A percentile compares a stretch with the other conserved stretches of the same genome.
Conservation (phyloP, 2,113 vertebrate genomes). For the Emydura subglobosa region DNA sequence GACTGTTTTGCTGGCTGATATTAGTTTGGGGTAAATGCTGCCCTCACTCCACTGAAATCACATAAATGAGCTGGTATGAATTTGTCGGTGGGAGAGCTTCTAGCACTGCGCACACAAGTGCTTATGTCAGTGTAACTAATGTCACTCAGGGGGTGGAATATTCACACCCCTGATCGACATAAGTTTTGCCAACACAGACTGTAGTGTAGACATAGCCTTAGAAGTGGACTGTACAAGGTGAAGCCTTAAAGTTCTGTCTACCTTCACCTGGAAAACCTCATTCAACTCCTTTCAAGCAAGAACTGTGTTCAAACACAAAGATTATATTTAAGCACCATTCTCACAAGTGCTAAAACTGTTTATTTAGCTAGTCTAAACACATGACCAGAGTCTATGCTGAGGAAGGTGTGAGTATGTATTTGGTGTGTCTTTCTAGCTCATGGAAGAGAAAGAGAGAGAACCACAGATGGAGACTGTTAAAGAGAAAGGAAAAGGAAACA, state of each 20-base stretch:
- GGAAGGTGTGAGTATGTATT: background rate
- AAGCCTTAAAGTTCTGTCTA: background rate
- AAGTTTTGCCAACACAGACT: too few relatives aligned
- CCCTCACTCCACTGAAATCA: background rate
- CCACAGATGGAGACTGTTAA: background rate
- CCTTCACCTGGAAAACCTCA: background rate
- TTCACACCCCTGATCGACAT: too few relatives aligned
- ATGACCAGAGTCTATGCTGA: background rate
- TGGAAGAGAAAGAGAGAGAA: background rate
- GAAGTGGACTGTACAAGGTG: background rate
- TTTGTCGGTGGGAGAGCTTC: too few relatives aligned
- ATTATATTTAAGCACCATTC: background rate
- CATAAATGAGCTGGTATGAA: background rate
- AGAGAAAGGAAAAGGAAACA: background rate
- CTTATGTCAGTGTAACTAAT: too few relatives aligned
- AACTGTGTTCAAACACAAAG: background rate
- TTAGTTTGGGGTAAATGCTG: rapidly evolving
- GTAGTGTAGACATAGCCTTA: background rate
- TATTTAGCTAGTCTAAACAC: background rate
- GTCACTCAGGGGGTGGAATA: too few relatives aligned
- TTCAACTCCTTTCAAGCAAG: background rate
- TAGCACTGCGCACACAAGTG: too few relatives aligned
- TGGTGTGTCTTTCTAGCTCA: background rate
- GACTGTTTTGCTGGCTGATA: background rate
- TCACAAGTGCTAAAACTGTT: background rate